Percentiles rank a stretch among this genome's conserved stretches.
phyloP scores from a whole-genome alignment of 2,797 vertebrate genomes.

The Linurgus olivaceus region DNA sequence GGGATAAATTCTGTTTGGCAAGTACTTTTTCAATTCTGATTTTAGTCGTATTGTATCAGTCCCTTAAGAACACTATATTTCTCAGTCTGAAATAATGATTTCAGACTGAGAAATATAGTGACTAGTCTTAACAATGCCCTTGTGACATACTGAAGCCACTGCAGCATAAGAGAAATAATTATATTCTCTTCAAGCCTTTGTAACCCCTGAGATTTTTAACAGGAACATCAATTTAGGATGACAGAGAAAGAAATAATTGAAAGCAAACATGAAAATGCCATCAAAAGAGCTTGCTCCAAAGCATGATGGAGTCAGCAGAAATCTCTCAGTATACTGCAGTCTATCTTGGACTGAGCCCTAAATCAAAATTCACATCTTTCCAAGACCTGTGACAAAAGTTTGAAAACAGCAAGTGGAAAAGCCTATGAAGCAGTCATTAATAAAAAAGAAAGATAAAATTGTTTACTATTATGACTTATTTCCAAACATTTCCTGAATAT shows the following conservation, averaged over 20 bases:
- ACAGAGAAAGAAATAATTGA: neutral
- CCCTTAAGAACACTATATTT: neutral
- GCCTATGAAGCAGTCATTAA: neutral
- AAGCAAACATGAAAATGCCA: neutral
- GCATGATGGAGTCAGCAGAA: neutral
- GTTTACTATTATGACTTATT: neutral
- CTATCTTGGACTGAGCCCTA: neutral
- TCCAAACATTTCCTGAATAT: neutral
- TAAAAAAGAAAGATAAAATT: neutral
- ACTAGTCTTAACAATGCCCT: neutral
- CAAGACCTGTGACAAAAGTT: neutral
- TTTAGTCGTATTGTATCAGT: neutral
- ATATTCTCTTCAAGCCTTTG: neutral
- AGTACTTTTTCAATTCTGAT: neutral
- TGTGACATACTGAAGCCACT: neutral
- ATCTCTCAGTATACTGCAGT: neutral
- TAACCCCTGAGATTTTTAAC: neutral
- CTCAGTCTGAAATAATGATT: neutral
- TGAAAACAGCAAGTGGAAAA: neutral
- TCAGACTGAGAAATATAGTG: neutral
- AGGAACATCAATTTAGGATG: neutral
- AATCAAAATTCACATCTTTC: neutral
- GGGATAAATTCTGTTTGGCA: neutral
- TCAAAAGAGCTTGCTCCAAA: neutral
- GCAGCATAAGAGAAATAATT: neutral